phyloP scores from a whole-genome alignment of 2,888 invertebrate species.

The Cryptocheilus praepositus region DNA sequence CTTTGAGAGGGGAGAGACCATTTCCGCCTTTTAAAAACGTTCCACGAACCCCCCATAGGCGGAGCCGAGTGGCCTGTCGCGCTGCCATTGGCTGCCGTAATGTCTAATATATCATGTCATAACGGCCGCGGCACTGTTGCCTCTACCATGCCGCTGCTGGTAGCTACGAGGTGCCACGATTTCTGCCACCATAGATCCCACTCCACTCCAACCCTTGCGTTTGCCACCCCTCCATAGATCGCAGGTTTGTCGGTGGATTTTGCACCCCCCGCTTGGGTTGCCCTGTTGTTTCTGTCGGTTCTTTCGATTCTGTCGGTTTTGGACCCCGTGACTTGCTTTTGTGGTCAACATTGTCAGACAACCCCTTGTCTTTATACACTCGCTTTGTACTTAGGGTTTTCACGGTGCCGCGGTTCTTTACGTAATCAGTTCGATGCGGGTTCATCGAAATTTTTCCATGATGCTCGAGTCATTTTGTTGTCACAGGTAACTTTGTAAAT shows the following conservation, averaged over 20 bases:
- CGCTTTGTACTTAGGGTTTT: no score
- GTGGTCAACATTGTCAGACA: no score
- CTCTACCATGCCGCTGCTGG: background rate
- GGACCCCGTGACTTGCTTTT: no score
- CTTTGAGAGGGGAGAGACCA: slow-evolving; percentile 20
- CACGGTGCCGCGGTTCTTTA: no score
- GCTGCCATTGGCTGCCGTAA: slow-evolving; percentile 57
- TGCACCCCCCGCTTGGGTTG: background rate
- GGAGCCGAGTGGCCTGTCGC: slow-evolving; percentile 47
- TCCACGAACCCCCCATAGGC: slow-evolving; percentile 56
- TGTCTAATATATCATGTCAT: slow-evolving; percentile 61
- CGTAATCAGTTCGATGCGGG: no score
- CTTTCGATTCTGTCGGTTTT: background rate
- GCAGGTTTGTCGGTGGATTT: background rate
- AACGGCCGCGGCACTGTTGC: slow-evolving; percentile 47
- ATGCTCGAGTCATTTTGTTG: no score
- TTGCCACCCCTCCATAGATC: background rate
- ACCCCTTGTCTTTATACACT: no score
- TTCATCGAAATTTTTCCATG: no score
- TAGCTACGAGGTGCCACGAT: slow-evolving; percentile 9
- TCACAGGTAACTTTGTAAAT: no score
- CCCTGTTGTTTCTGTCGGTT: background rate
- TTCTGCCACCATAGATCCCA: background rate
- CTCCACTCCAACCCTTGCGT: background rate
- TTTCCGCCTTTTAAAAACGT: slow-evolving; percentile 60